phyloP scores from a whole-genome alignment of 2,797 vertebrate genomes.

The Pachyuromys duprasi region DNA sequence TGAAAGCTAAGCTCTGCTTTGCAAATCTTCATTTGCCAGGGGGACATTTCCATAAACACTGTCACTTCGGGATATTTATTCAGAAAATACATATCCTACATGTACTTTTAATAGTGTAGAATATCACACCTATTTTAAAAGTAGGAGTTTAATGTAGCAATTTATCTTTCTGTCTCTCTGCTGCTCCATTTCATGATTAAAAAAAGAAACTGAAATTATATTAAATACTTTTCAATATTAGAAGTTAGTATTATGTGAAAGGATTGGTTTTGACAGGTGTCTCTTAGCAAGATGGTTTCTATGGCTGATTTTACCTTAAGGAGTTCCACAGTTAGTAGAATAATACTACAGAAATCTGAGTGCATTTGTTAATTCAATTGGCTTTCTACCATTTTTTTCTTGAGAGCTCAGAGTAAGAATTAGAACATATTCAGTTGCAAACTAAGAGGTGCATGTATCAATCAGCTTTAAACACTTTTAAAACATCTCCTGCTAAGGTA shows the following conservation, averaged over 20 bases:
- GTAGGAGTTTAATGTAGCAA: constrained; percentile 5
- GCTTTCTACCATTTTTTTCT: constrained; percentile 50
- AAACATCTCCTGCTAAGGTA: constrained; percentile 72
- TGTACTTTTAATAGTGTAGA: constrained; percentile 22
- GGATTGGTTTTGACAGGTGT: constrained; percentile 78
- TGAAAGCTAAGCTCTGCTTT: constrained; percentile 75
- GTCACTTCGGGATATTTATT: background rate
- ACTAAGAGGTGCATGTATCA: constrained; percentile 63
- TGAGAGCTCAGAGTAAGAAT: constrained; percentile 57
- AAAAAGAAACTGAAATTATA: background rate
- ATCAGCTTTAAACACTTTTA: constrained; percentile 72
- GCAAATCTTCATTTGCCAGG: constrained; percentile 41
- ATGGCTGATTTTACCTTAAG: constrained; percentile 49
- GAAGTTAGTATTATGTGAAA: constrained; percentile 43
- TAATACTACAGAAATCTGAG: constrained; percentile 63
- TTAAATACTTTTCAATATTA: background rate
- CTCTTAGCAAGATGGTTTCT: constrained; percentile 73
- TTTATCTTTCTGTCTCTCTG: background rate
- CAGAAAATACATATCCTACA: background rate
- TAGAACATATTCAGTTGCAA: constrained; percentile 26
- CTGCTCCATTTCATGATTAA: background rate
- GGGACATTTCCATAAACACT: constrained; percentile 7
- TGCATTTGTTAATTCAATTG: constrained; percentile 56
- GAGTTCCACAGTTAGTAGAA: constrained; percentile 48
- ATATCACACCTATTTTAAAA: background rate